A percentile compares a stretch with the other conserved stretches of the same genome.
Evolutionary conservation across 2,113 vertebrate species (phyloP).

Genomic region (Chaetops frenatus): DNA sequence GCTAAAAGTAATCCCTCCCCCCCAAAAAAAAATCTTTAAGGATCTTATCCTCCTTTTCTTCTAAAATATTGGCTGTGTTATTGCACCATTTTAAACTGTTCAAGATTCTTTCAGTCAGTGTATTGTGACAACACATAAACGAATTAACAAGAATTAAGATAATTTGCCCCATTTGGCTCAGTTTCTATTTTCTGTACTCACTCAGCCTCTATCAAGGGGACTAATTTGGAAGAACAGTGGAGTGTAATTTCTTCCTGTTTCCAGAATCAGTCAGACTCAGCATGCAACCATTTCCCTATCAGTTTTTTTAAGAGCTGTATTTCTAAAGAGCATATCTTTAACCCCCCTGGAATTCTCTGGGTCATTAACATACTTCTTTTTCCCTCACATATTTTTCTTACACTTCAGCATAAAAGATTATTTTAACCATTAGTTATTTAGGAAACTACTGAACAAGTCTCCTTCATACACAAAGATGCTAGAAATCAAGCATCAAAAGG

Average conservation of each 20-base stretch:
- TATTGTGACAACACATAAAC: not conserved
- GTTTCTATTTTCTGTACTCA: not conserved
- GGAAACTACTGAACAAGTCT: not conserved
- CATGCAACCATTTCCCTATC: not conserved
- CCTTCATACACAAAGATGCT: not conserved
- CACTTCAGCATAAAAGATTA: not conserved
- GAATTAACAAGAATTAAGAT: not conserved
- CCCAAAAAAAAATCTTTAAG: not conserved
- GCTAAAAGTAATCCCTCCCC: not conserved
- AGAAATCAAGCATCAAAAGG: not conserved
- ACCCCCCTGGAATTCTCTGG: not conserved
- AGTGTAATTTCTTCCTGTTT: not conserved
- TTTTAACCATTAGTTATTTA: not conserved
- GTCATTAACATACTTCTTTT: not conserved
- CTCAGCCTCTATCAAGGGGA: not conserved
- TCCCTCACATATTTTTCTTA: not conserved
- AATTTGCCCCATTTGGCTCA: not conserved
- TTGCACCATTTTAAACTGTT: not conserved
- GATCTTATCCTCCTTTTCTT: not conserved
- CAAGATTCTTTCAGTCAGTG: not conserved
- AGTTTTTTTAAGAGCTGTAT: not conserved
- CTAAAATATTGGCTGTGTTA: not conserved
- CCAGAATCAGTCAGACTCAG: not conserved
- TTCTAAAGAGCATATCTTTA: not conserved
- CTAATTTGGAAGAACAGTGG: not conserved